phyloP scores from a whole-genome alignment of 2,113 vertebrate genomes.

The Sphyrna mokarran region DNA sequence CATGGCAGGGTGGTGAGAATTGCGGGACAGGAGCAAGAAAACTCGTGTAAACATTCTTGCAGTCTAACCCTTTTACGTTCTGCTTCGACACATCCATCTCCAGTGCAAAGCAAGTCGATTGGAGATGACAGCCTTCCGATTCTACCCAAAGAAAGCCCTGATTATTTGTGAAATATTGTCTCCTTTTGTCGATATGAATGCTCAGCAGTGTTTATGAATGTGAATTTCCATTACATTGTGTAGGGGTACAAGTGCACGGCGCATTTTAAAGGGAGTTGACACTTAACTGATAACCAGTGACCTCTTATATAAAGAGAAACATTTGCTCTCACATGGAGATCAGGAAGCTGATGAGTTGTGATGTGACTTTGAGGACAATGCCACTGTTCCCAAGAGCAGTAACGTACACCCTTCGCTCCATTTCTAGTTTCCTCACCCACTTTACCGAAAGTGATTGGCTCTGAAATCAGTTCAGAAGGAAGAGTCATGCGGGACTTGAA shows the following conservation, averaged over 20 bases:
- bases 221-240: not conserved
- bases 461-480: too few relatives aligned
- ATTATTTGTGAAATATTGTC: constrained; percentile 32
- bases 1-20: not conserved
- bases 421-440: not conserved
- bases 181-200: constrained; percentile 15
- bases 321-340: not conserved
- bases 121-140: constrained; percentile 12
- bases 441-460: not conserved
- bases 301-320: constrained; percentile 10
- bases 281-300: constrained; percentile 6
- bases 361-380: not conserved
- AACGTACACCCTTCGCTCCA: not conserved
- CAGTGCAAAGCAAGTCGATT: constrained; percentile 1
- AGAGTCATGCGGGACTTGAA: too few relatives aligned
- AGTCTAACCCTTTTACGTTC: not conserved
- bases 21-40: not conserved
- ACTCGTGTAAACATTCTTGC: not conserved
- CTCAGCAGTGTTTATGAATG: constrained; percentile 7
- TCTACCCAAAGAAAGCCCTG: not conserved
- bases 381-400: not conserved
- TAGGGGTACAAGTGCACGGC: not conserved
- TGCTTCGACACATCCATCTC: not conserved
- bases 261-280: constrained; percentile 9
- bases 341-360: not conserved